A percentile compares a stretch with the other conserved stretches of the same genome.
Conservation (phyloP, 2,797 vertebrate species). For the Neosilurus hyrtlii region DNA sequence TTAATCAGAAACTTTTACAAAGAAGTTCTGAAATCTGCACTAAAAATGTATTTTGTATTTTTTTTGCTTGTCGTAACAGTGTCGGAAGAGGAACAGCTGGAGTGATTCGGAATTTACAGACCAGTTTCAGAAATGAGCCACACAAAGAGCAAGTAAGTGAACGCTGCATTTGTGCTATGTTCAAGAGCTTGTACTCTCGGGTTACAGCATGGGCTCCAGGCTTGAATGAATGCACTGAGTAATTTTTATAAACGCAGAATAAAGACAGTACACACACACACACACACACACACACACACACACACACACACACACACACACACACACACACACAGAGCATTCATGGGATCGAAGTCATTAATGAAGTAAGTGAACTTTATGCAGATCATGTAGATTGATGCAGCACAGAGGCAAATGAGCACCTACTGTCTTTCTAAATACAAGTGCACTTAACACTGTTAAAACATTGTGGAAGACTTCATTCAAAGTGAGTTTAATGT, state of each 20-base stretch:
- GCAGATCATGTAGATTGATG: background rate
- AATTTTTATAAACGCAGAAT: background rate
- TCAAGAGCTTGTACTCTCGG: background rate
- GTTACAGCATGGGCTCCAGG: background rate
- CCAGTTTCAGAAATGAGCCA: slow-evolving; percentile 64
- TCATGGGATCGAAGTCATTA: slow-evolving; percentile 17
- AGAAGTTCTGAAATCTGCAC: background rate
- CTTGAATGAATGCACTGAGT: background rate
- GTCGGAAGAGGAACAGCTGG: background rate
- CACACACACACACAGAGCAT: no score
- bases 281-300: background rate
- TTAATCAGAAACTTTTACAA: background rate
- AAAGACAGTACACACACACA: background rate
- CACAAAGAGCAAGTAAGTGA: slow-evolving; percentile 70
- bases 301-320: no score
- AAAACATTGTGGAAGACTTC: background rate
- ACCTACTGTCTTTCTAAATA: background rate
- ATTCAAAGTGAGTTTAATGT: background rate
- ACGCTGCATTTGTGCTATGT: slow-evolving; percentile 12
- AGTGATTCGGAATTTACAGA: slow-evolving; percentile 1
- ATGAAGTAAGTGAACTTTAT: background rate
- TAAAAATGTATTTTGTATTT: no score
- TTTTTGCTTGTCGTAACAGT: background rate
- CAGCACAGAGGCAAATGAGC: background rate
- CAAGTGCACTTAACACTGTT: background rate